Evolutionary conservation across 2,113 vertebrate genomes (phyloP), one percentile per base, ranked within the genome.

Genomic region (Hemibagrus wyckioides): DNA sequence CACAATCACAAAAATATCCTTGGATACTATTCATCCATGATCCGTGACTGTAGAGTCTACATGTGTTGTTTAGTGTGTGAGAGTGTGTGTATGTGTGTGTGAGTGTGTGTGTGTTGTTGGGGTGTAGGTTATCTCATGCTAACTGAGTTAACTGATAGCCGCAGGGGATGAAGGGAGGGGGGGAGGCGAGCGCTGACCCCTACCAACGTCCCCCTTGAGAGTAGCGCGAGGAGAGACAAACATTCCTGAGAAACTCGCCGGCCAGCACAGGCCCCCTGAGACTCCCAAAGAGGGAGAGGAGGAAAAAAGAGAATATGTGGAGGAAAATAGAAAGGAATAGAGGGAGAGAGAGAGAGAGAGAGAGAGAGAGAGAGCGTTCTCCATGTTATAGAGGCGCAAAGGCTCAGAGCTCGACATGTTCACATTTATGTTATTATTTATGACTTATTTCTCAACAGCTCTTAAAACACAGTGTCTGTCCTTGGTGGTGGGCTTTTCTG

Each of bases 131-230:
- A 97, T 95, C 95, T 95, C 93, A 94, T 94, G 93, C 93, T 95
- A 95, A 95, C 94, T 95, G 93, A 94, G 94, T 96, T 96, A 96
- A 95, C 94, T 92, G 94, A 95, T 94, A 94, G 93, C 92, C 94
- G 94, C 94, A 92, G 92, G 94, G 94, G 94, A 95, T 90, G 91
- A 91, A 92, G 92, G 90, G 92, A 91, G 89, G 93, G n/a, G 87
- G 92, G 86, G 92, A 92, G 76, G 80, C 56, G 65, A 84, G 61
- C 8, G 36, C 77, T 92, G 93, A 96, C 93, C 94, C 92, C 91
- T 90, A 93, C 92, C 93, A 94, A 93, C 90, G 80, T 93, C 91
- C 88, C 94, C 93, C 93, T 91, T 86, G 93, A 93, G 95, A 94
- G 90, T 67, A 39, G 91, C 88, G 93, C 92, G 92, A 89, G 87